A percentile compares a stretch with the other conserved stretches of the same genome.
Conservation (phyloP, 2,888 invertebrate genomes). For the Ormyrus nitidulus region DNA sequence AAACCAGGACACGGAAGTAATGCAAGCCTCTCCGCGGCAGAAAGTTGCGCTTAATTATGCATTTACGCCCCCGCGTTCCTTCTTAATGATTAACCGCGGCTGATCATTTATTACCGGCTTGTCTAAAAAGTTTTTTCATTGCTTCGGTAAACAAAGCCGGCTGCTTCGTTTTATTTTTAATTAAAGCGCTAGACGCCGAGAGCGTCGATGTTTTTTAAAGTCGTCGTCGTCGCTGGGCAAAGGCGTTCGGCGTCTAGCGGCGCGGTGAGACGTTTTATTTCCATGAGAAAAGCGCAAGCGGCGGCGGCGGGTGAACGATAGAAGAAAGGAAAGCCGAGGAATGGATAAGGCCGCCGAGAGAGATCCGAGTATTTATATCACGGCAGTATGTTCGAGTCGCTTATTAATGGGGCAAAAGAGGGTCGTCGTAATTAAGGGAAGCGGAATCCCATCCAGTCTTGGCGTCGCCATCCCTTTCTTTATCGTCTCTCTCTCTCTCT, state of each 20-base stretch:
- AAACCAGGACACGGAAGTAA: slow-evolving; percentile 17
- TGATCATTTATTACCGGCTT: too few relatives aligned
- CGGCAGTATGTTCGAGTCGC: slow-evolving; percentile 71
- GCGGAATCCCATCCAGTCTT: slow-evolving; percentile 63
- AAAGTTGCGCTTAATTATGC: background rate
- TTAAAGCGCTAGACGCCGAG: too few relatives aligned
- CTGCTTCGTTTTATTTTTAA: too few relatives aligned
- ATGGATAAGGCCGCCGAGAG: slow-evolving; percentile 50
- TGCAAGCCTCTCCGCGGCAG: background rate
- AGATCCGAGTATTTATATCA: slow-evolving; percentile 72
- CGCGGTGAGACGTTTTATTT: too few relatives aligned
- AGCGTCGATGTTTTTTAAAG: too few relatives aligned
- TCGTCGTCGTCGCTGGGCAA: too few relatives aligned
- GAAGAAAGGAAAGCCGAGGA: background rate
- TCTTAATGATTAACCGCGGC: too few relatives aligned
- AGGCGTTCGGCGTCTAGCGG: too few relatives aligned
- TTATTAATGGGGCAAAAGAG: slow-evolving; percentile 71
- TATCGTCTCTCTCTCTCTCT: slow-evolving; percentile 39
- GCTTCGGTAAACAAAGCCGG: too few relatives aligned
- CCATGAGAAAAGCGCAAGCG: background rate
- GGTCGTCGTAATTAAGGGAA: slow-evolving; percentile 70
- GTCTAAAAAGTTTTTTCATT: too few relatives aligned
- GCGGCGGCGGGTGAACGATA: too few relatives aligned
- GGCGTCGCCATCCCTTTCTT: background rate
- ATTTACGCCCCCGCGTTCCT: too few relatives aligned